Evolutionary conservation across 2,113 vertebrate species (phyloP), one percentile per base, ranked within the genome.

Genomic region (Amblyopsis rosae): DNA sequence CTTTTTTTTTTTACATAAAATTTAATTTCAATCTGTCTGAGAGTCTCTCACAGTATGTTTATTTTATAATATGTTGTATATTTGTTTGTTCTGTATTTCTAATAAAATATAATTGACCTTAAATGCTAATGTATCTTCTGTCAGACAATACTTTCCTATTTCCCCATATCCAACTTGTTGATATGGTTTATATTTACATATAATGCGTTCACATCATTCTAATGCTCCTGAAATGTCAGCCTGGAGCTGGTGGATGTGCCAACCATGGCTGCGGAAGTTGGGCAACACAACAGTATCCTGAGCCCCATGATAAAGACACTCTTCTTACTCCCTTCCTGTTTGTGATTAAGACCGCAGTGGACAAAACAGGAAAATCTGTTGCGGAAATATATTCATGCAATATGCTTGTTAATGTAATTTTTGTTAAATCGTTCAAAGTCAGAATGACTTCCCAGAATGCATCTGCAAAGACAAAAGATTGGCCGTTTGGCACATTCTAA

Each of bases 271-370:
- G 59, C 62, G 75, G 88, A 92, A 88, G 82, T 91, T 91, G 73
- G 76, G 84, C 76, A 90, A 91, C 60, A 51, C 65, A 26, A 75
- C 53, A 67, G 69, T 68, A 81, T 89, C 85, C 82, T 81, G n/a
- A 74, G 59, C 85, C 53, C 84, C 41, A 55, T 87, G 83, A 82
- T 81, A 75, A 76, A 60, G 72, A 81, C 65, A 51, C 60, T 54
- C 41, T 65, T 59, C 67, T 86, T 72, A 68, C 48, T 82, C 64
- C 76, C 75, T 89, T 91, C 86, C 87, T 88, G 74, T 86, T 79
- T 16, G 65, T 69, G 74, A 86, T 87, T 68, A 69, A 78, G 69
- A 74, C 73, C 79, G 69, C 51, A 67, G 74, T 73, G 77, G 63
- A 78, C 75, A 71, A 75, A 81, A 78, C 70, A 74, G 79, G 75